Evolutionary conservation across 1,140 invertebrate species (phyloP).

Genomic region (Eubasilissa regina): DNA sequence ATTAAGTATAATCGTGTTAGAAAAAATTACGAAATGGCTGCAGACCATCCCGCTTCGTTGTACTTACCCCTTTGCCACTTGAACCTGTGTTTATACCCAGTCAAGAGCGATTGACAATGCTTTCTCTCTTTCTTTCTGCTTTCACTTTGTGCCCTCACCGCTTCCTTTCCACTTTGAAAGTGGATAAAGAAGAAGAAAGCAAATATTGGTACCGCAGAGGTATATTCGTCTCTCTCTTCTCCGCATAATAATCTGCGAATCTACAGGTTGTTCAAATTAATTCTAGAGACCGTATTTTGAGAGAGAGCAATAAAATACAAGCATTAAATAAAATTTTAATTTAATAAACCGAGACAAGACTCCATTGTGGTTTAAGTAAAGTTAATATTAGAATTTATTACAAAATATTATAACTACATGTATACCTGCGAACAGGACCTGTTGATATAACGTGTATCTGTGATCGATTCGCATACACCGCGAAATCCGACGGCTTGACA

Average conservation of each 20-base stretch:
- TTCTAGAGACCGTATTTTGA: not conserved
- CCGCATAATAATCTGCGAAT: not conserved
- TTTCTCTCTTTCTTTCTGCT: not conserved
- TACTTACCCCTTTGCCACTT: constrained; percentile 11
- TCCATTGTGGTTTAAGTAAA: too few species aligned
- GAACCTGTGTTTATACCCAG: constrained; percentile 16
- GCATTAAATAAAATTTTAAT: too few species aligned
- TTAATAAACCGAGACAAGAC: too few species aligned
- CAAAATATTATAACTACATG: too few species aligned
- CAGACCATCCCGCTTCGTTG: not conserved
- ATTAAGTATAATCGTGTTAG: too few species aligned
- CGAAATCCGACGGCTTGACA: too few species aligned
- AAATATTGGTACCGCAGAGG: not conserved
- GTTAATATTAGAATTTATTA: too few species aligned
- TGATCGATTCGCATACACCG: too few species aligned
- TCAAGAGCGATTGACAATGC: constrained; percentile 24
- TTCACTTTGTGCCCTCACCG: not conserved
- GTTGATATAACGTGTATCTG: too few species aligned
- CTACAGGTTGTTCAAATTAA: constrained; percentile 13
- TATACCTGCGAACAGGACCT: too few species aligned
- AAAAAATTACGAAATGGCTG: not conserved
- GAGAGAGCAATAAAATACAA: too few species aligned
- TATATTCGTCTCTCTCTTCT: not conserved
- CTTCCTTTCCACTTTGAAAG: not conserved
- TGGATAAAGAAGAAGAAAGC: not conserved